These are phyloP conservation scores for Formicarius rufipectus DNA, from an alignment of 2,113 vertebrate species.

Conservation along the genomic window DNA sequence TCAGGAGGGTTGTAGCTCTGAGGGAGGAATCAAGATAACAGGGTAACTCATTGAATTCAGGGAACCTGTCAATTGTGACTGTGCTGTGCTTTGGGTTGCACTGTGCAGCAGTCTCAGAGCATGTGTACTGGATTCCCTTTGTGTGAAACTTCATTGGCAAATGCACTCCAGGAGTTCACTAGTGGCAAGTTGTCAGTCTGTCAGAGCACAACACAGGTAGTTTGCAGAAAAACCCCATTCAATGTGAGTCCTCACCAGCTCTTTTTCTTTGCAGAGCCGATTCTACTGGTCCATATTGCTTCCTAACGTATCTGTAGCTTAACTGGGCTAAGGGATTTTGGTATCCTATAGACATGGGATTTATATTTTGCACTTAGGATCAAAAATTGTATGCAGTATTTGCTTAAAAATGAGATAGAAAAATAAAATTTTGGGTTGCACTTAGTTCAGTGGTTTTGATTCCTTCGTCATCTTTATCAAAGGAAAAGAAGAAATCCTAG, in stretches of 20 bases:
- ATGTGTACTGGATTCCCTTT: not conserved
- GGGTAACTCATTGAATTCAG: not conserved
- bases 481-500: not conserved
- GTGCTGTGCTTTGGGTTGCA: not conserved
- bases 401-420: not conserved
- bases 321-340: not conserved
- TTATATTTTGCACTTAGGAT: not conserved
- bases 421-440: not conserved
- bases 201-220: not conserved
- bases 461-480: not conserved
- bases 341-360: not conserved
- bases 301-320: not conserved
- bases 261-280: not conserved
- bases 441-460: not conserved
- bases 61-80: not conserved
- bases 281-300: not conserved
- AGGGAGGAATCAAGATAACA: not conserved
- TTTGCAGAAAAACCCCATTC: accelerated
- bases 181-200: not conserved
- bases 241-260: not conserved
- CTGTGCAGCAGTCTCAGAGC: not conserved
- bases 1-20: not conserved
- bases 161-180: not conserved
- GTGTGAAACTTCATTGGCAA: not conserved
- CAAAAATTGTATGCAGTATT: not conserved